Evolutionary conservation across 2,888 invertebrate genomes (phyloP).

Genomic region (Conistra vaccinii): DNA sequence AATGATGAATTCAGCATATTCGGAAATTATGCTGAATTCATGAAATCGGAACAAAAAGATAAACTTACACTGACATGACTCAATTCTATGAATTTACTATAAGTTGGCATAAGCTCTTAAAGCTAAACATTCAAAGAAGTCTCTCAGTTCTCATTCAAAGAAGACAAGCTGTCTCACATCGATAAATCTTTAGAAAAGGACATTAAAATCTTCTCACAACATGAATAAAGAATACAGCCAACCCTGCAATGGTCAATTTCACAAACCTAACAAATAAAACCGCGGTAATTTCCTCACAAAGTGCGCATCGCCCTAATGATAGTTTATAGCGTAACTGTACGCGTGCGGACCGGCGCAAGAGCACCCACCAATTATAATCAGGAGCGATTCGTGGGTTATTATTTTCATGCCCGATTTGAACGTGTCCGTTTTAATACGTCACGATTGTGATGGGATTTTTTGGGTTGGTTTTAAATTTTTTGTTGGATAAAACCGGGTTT

Average conservation of each 20-base stretch:
- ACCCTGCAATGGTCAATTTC: conserved; percentile 68
- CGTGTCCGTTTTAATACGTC: conserved; percentile 69
- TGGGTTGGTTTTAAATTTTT: conserved; percentile 31
- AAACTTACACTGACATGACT: background rate
- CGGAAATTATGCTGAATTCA: background rate
- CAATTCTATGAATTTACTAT: background rate
- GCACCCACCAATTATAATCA: conserved; percentile 81
- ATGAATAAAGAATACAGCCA: conserved; percentile 34
- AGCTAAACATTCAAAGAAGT: background rate
- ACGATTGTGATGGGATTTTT: conserved; percentile 62
- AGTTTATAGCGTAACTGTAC: conserved; percentile 75
- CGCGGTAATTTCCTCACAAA: conserved; percentile 72
- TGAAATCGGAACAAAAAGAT: background rate
- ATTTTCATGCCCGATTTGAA: conserved; percentile 77
- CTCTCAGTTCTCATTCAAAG: background rate
- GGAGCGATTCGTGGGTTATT: conserved; percentile 77
- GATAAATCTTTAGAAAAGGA: conserved; percentile 5
- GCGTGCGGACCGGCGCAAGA: conserved; percentile 67
- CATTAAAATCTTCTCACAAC: background rate
- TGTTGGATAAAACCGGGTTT: conserved; percentile 4
- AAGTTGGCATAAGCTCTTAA: background rate
- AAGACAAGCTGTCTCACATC: background rate
- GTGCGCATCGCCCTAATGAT: conserved; percentile 76
- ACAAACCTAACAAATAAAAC: conserved; percentile 77
- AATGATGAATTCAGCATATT: too few relatives aligned